A percentile compares a stretch with the other conserved stretches of the same genome.
These are phyloP conservation scores for Drosophila austrosaltans DNA, from an alignment of 2,888 invertebrate species.

Conservation along the genomic window DNA sequence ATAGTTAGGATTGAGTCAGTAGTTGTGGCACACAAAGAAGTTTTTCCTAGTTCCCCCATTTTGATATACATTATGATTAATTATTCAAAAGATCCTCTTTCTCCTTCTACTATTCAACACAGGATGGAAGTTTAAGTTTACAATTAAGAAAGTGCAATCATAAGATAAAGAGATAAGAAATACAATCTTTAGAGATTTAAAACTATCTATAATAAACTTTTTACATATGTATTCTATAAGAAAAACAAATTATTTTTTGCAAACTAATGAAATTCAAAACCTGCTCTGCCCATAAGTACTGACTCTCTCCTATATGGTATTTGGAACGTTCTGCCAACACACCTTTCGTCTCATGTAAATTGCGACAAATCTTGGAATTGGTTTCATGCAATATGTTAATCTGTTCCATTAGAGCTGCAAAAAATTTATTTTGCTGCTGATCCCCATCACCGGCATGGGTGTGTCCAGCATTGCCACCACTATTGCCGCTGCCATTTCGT, in stretches of 20 bases:
- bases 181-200: too few species aligned
- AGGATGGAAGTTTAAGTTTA: too few species aligned
- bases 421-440: conserved; percentile 81
- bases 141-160: too few species aligned
- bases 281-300: background rate
- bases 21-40: background rate
- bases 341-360: conserved; percentile 90
- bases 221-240: too few species aligned
- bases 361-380: conserved; percentile 90
- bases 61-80: too few species aligned
- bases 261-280: background rate
- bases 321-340: conserved; percentile 60
- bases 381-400: conserved; percentile 88
- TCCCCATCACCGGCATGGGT: conserved; percentile 65
- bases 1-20: background rate
- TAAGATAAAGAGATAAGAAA: too few species aligned
- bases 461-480: conserved; percentile 54
- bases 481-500: conserved; percentile 59
- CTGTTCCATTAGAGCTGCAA: conserved; percentile 88
- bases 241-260: too few species aligned
- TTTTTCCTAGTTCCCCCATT: too few species aligned
- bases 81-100: too few species aligned
- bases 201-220: too few species aligned
- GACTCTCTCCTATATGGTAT: background rate
- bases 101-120: too few species aligned